Base-by-base conservation (phyloP, 1,140 invertebrate genomes). In the Atopsyche davidsoni region DNA sequence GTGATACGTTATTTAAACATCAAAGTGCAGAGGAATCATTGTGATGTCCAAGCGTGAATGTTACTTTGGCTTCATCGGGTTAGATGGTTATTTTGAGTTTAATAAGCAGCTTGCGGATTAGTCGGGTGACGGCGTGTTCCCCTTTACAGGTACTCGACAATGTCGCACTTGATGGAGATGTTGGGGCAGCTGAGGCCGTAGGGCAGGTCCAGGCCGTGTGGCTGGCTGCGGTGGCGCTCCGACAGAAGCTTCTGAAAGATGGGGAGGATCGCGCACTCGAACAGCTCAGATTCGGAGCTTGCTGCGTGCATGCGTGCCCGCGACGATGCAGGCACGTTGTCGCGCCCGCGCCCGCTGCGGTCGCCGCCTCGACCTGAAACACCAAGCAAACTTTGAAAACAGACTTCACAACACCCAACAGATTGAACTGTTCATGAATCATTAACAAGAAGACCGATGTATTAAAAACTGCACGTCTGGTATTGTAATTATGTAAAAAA, bases 121-220 rank as follows among this genome's bases (percentile, higher is more conserved):
- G n/a, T n/a, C n/a, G n/a, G n/a, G n/a, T n/a, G n/a, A n/a, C n/a
- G n/a, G n/a, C n/a, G n/a, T n/a, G n/a, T n/a, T n/a, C n/a, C n/a
- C 6, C 9, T 46, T 75, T 86, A 94, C 67, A 94, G 81, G 72
- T 93, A 93, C 65, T 93, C 90, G 56, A 94, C 90, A 59, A 95
- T 93, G 77, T 95, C 91, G 76, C 91, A 94, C 70, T 93, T 95
- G 58, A 95, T 92, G 23, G 89, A 90, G 72, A 93, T 92, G 75
- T 92, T 93, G 4, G 90, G 90, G 70, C 90, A 93, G 57, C 89
- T 92, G 55, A 89, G 80, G 41, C 91, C 88, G 45, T 85, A 85
- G n/a, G 80, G 78, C 35, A 84, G 77, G 63, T 84, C 79, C 28
- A 78, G 67, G 31, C 76, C 72, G 60, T 80, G 75, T 0, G 72